Evolutionary conservation across 2,113 vertebrate genomes (phyloP).

Genomic region (Sterrhoptilus dennistouni): DNA sequence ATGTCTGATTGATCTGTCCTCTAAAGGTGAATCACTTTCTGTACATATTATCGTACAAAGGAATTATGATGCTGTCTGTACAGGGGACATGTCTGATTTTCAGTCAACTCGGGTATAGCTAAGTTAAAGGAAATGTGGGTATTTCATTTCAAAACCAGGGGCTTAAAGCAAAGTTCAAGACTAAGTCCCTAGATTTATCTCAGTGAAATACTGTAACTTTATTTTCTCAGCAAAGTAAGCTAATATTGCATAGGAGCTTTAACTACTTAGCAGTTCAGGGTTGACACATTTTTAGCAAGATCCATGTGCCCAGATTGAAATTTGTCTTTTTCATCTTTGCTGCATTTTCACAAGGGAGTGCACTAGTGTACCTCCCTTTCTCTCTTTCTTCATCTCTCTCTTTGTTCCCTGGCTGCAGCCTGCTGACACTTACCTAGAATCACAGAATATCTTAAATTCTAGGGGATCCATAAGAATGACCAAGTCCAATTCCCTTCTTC

Average conservation of each 20-base stretch:
- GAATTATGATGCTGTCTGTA: not conserved
- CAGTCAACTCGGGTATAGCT: not conserved
- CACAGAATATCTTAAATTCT: not conserved
- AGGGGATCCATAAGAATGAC: not conserved
- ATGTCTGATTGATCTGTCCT: not conserved
- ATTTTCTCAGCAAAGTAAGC: not conserved
- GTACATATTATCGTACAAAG: not conserved
- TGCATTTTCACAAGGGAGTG: not conserved
- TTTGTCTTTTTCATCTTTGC: not conserved
- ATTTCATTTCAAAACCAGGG: not conserved
- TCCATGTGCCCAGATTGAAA: not conserved
- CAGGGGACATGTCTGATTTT: not conserved
- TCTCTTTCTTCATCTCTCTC: not conserved
- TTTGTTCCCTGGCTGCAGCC: not conserved
- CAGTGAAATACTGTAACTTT: not conserved
- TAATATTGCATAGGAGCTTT: not conserved
- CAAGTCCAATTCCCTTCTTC: not conserved
- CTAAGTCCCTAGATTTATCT: not conserved
- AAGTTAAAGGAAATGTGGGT: not conserved
- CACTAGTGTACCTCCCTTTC: not conserved
- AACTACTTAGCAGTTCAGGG: not conserved
- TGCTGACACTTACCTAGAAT: not conserved
- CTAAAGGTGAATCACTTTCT: not conserved
- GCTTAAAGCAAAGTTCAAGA: not conserved
- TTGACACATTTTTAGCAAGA: not conserved